phyloP scores from a whole-genome alignment of 2,797 vertebrate species.

The Gallinago solitaria region DNA sequence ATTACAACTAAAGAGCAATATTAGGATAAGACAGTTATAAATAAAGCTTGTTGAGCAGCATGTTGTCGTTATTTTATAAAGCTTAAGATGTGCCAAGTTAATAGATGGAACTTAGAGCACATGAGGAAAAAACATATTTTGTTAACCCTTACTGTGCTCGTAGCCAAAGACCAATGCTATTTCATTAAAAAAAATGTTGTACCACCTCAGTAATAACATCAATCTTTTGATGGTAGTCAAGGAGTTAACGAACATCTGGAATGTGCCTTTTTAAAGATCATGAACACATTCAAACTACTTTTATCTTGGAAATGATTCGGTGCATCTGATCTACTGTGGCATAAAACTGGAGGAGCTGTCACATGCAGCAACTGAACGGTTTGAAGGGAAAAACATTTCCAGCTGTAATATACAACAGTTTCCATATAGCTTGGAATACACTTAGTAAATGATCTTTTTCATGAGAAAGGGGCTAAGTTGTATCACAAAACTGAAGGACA shows the following conservation, averaged over 20 bases:
- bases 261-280: slow-evolving; percentile 4
- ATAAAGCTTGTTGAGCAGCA: slow-evolving; percentile 21
- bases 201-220: neutral
- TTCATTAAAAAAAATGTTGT: neutral
- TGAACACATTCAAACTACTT: slow-evolving; percentile 19
- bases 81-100: slow-evolving; percentile 13
- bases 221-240: neutral
- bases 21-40: slow-evolving; percentile 34
- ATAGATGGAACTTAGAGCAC: neutral
- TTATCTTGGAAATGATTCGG: slow-evolving; percentile 14
- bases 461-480: neutral
- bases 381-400: slow-evolving; percentile 53
- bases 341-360: slow-evolving; percentile 35
- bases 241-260: slow-evolving; percentile 49
- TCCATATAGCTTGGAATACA: neutral
- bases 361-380: neutral
- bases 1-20: slow-evolving; percentile 39
- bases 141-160: neutral
- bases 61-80: neutral
- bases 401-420: slow-evolving; percentile 29
- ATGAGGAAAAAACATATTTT: neutral
- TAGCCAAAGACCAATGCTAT: neutral
- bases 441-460: neutral
- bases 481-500: neutral
- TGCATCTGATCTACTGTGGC: slow-evolving; percentile 14